These are phyloP conservation scores for Trissoscelio sp. DNA, from an alignment of 2,888 invertebrate genomes.

Conservation along the genomic window DNA sequence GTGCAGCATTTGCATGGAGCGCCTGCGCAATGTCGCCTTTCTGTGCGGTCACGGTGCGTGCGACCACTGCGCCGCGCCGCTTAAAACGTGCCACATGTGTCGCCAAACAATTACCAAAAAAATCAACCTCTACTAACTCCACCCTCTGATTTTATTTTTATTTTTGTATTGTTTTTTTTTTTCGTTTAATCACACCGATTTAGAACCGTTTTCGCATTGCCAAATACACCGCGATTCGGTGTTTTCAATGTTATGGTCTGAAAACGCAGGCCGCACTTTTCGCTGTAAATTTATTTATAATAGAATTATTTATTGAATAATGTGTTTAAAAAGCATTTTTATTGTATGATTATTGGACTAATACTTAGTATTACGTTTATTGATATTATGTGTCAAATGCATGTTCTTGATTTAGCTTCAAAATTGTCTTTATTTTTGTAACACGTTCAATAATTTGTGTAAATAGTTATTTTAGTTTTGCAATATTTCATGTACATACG, in stretches of 20 bases:
- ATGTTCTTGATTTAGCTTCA: not conserved
- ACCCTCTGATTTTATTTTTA: no score
- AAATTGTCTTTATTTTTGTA: conserved; percentile 7
- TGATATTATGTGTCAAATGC: not conserved
- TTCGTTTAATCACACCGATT: no score
- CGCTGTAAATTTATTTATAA: conserved; percentile 10
- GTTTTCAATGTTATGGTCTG: conserved; percentile 1
- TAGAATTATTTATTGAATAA: not conserved
- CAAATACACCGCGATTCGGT: conserved; percentile 12
- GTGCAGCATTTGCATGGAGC: conserved; percentile 95
- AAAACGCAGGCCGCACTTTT: conserved; percentile 31
- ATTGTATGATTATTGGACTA: no score
- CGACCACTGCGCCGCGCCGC: conserved; percentile 90
- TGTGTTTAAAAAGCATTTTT: no score
- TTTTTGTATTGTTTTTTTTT: not conserved
- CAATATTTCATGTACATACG: not conserved
- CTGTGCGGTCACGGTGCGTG: conserved; percentile 95
- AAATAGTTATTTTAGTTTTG: not conserved
- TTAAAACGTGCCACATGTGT: conserved; percentile 94
- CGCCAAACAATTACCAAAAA: conserved; percentile 90
- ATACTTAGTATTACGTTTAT: no score
- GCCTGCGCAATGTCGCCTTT: conserved; percentile 91
- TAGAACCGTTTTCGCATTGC: conserved; percentile 23
- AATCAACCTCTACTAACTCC: conserved; percentile 86
- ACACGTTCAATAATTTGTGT: not conserved